A percentile compares a stretch with the other conserved stretches of the same genome.
phyloP scores from a whole-genome alignment of 2,888 invertebrate genomes.

The Heliconius charithonia region DNA sequence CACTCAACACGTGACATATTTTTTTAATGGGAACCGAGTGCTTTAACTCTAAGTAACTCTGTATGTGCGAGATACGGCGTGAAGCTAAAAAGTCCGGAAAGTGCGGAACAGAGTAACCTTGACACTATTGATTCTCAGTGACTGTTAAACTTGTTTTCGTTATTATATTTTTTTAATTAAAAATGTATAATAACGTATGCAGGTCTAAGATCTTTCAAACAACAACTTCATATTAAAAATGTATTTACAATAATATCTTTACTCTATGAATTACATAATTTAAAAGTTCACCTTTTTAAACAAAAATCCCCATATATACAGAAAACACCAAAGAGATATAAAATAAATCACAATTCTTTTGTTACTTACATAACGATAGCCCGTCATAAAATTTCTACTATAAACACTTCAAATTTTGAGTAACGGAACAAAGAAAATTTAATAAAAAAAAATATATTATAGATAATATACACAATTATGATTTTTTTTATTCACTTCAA shows the following conservation, averaged over 20 bases:
- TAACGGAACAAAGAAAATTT: too few species aligned
- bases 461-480: too few species aligned
- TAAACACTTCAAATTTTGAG: not conserved
- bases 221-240: not conserved
- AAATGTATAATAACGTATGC: not conserved
- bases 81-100: not conserved
- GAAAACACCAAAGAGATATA: conserved; percentile 1
- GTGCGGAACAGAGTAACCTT: not conserved
- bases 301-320: not conserved
- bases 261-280: too few species aligned
- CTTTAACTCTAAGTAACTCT: too few species aligned
- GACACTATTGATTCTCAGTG: too few species aligned
- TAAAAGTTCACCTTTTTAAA: too few species aligned
- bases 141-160: not conserved
- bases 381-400: too few species aligned
- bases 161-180: not conserved
- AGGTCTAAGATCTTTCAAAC: not conserved
- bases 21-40: too few species aligned
- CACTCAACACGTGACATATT: too few species aligned
- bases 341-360: not conserved
- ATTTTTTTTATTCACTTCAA: not conserved
- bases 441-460: too few species aligned
- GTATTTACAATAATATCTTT: not conserved
- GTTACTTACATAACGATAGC: too few species aligned
- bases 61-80: not conserved